A percentile compares a stretch with the other conserved stretches of the same genome.
phyloP scores from a whole-genome alignment of 2,797 vertebrate species.

The Notamacropus eugenii region DNA sequence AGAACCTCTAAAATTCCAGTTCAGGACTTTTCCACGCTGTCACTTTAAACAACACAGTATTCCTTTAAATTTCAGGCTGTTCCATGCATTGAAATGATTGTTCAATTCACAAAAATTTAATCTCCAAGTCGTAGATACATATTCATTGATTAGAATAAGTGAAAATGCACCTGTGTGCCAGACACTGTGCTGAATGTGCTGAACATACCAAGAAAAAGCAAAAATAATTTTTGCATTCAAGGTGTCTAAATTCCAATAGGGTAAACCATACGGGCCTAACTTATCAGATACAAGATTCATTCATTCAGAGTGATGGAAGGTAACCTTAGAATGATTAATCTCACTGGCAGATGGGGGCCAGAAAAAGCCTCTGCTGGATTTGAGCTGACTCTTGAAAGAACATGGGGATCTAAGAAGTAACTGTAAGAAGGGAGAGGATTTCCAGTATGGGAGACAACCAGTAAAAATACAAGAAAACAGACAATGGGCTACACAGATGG shows the following conservation, averaged over 20 bases:
- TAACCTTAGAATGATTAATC: background rate
- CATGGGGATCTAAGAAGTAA: background rate
- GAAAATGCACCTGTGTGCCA: background rate
- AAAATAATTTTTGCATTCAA: background rate
- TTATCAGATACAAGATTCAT: background rate
- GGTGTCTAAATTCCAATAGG: background rate
- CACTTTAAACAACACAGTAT: background rate
- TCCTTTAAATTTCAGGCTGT: background rate
- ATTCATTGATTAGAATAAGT: background rate
- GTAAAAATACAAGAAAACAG: background rate
- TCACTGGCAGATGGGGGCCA: background rate
- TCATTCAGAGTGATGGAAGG: background rate
- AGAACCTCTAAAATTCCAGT: background rate
- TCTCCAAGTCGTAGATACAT: background rate
- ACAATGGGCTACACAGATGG: background rate
- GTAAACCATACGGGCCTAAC: background rate
- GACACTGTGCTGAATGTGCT: background rate
- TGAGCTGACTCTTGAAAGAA: background rate
- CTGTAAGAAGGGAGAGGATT: background rate
- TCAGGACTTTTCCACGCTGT: background rate
- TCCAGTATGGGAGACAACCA: background rate
- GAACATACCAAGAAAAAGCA: background rate
- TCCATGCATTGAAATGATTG: background rate
- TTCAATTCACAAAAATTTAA: background rate
- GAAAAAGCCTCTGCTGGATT: background rate